Evolutionary conservation across 2,797 vertebrate species (phyloP).

Genomic region (Sebastes reedi): DNA sequence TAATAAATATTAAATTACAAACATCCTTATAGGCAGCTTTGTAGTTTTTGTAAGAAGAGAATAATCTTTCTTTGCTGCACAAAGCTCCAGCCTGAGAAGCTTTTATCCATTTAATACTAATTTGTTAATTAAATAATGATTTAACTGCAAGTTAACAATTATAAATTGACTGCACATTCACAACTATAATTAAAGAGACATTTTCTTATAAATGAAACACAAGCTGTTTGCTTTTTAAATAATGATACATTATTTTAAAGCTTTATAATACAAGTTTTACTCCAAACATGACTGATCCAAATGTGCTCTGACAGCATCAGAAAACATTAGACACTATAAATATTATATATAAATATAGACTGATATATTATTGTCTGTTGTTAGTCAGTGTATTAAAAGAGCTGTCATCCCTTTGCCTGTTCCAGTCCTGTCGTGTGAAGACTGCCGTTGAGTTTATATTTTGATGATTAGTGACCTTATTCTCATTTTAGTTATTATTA

Average conservation of each 20-base stretch:
- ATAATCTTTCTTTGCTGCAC: background rate
- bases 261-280: background rate
- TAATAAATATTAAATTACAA: background rate
- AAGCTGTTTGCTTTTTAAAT: background rate
- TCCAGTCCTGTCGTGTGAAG: background rate
- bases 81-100: background rate
- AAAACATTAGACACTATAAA: background rate
- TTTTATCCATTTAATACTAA: background rate
- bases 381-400: conserved; percentile 1
- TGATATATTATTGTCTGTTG: background rate
- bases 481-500: background rate
- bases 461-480: background rate
- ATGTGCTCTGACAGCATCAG: background rate
- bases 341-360: background rate
- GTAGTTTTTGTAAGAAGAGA: background rate
- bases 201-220: background rate
- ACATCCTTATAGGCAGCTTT: background rate
- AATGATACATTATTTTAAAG: background rate
- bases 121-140: background rate
- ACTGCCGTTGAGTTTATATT: background rate
- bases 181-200: background rate
- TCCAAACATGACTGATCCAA: background rate
- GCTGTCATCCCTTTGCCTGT: background rate
- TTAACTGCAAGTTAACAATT: background rate
- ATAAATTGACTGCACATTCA: background rate